A percentile compares a stretch with the other conserved stretches of the same genome.
Conservation (phyloP, 2,888 invertebrate species). For the Adelphocoris suturalis region DNA sequence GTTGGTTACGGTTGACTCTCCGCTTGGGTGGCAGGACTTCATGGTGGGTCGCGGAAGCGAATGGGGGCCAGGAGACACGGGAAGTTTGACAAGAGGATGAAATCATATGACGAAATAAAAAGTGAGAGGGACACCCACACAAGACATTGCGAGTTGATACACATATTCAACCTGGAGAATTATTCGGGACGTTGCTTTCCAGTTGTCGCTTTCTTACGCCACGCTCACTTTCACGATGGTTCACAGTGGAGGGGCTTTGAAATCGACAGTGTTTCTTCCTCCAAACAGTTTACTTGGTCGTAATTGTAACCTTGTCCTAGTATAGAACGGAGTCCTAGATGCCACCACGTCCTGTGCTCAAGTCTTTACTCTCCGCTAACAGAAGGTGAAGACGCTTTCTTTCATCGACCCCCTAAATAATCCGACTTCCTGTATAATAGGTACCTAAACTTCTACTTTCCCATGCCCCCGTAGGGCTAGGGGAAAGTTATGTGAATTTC, state of each 20-base stretch:
- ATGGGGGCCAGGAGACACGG: background rate
- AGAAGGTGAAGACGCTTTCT: too few relatives aligned
- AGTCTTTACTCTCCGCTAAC: too few relatives aligned
- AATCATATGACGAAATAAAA: slow-evolving; percentile 63
- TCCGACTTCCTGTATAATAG: too few relatives aligned
- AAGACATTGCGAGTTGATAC: slow-evolving; percentile 58
- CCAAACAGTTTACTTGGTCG: slow-evolving; percentile 16
- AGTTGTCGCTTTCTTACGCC: slow-evolving; percentile 66
- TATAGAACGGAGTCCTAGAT: background rate
- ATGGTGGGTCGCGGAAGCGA: slow-evolving; percentile 27
- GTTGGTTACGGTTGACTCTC: background rate
- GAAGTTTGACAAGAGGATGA: slow-evolving; percentile 51
- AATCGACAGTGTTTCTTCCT: slow-evolving; percentile 40
- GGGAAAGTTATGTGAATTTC: too few relatives aligned
- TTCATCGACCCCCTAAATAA: too few relatives aligned
- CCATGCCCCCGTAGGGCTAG: too few relatives aligned
- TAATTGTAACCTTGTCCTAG: slow-evolving; percentile 25
- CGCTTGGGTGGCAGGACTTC: background rate
- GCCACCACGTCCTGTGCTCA: too few relatives aligned
- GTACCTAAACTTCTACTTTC: too few relatives aligned
- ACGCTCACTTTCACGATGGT: slow-evolving; percentile 51
- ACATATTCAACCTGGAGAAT: slow-evolving; percentile 51
- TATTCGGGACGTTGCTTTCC: slow-evolving; percentile 64
- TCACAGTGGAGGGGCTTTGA: slow-evolving; percentile 43
- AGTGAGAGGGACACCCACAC: slow-evolving; percentile 53